These are phyloP conservation scores for Melierax canorus DNA, from an alignment of 2,113 vertebrate genomes.

Conservation along the genomic window DNA sequence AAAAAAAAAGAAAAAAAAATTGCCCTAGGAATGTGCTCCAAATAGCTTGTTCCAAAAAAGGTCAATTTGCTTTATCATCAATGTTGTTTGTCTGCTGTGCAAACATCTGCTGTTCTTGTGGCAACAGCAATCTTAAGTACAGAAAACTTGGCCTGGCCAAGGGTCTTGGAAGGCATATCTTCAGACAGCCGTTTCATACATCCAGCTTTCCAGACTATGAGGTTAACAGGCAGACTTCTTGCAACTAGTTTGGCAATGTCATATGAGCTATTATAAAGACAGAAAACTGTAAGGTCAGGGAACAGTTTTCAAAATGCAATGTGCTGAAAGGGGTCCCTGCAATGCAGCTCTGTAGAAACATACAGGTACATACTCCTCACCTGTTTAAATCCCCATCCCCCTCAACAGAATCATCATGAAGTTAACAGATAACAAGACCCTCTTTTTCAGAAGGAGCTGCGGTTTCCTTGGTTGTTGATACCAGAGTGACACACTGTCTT, in stretches of 20 bases:
- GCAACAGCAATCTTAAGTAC: not conserved
- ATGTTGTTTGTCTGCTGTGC: conserved; percentile 10
- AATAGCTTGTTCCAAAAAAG: conserved; percentile 15
- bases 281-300: not conserved
- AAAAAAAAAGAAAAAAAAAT: not conserved
- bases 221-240: not conserved
- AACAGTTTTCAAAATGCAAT: not conserved
- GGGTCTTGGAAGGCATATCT: not conserved
- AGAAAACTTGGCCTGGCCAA: not conserved
- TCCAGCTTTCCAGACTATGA: not conserved
- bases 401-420: not conserved
- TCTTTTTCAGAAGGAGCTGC: not conserved
- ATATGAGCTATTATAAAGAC: not conserved
- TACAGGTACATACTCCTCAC: not conserved
- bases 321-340: not conserved
- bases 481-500: not conserved
- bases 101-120: conserved; percentile 49
- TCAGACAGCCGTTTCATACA: not conserved
- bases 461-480: not conserved
- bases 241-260: not conserved
- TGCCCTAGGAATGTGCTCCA: not conserved
- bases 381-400: not conserved
- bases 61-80: conserved; percentile 45
- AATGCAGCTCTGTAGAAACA: not conserved
- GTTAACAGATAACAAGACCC: not conserved